Evolutionary conservation across 1,140 invertebrate species (phyloP), one percentile per base, ranked within the genome.

Genomic region (Nixonia krombeini): DNA sequence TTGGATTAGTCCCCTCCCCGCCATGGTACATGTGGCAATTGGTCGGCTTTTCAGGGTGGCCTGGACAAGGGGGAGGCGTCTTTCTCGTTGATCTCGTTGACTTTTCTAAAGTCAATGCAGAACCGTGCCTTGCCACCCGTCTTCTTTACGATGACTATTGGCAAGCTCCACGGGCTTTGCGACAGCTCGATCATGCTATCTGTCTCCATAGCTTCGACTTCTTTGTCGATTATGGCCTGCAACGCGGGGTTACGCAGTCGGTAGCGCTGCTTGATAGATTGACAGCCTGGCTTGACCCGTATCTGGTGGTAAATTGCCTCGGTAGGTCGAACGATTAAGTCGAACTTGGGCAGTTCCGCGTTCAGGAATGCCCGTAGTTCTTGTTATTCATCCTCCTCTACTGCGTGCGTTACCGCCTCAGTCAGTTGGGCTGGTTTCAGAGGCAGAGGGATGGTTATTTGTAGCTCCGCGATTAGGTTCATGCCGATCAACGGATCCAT

Each of bases 101-200:
- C 18, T n/a, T 53, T 33, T 6, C 33, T n/a, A n/a, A n/a, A n/a
- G n/a, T n/a, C n/a, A n/a, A n/a, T n/a, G 10, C 35, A 69, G 1
- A 69, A 58, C 1, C 59, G 16, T 8, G 13, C 17, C 1, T 25
- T 55, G 0, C 79, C 78, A 51, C 87, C 80, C 25, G 86, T 85
- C 53, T 90, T 91, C 0, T 67, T 70, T 0, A 88, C 82, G n/a
- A 88, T 26, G 0, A 89, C 77, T 0, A 86, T 65, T 1, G 85
- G 87, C 0, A 78, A 77, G 4, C 76, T 65, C 81, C 86, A 89
- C 0, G 80, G 70, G 5, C 74, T 82, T 0, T 70, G 70, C 4
- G 79, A 78, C 0, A 79, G 78, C 53, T 82, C 75, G 1, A 87
- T 84, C 0, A 87, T 59, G 0, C 65, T 76, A 2, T 73, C 44